Conservation (phyloP, 2,888 invertebrate genomes). For the Netelia fuscicornis region DNA sequence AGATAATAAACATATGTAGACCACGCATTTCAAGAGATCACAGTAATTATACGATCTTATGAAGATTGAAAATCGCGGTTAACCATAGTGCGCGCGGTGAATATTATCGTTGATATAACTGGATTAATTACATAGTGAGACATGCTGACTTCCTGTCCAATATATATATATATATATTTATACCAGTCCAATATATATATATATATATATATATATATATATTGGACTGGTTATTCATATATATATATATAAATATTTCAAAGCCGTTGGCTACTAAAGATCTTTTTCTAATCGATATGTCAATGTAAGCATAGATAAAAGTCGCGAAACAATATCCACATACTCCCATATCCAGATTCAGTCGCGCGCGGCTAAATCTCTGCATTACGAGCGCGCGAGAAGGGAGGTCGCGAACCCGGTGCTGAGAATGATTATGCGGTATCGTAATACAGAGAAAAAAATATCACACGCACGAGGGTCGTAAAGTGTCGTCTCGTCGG, state of each 20-base stretch:
- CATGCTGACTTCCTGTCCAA: constrained; percentile 12
- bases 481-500: constrained; percentile 62
- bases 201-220: background rate
- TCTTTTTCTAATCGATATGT: background rate
- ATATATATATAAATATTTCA: background rate
- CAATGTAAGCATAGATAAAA: background rate
- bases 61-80: constrained; percentile 35
- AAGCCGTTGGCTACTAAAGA: background rate
- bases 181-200: background rate
- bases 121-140: constrained; percentile 42
- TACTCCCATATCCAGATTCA: background rate
- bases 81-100: constrained; percentile 22
- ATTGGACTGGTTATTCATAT: background rate
- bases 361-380: constrained; percentile 11
- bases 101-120: constrained; percentile 36
- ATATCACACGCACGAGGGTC: constrained; percentile 44
- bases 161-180: background rate
- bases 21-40: background rate
- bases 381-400: constrained; percentile 20
- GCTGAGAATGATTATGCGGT: constrained; percentile 61
- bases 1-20: background rate
- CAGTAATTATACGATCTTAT: constrained; percentile 18
- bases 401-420: constrained; percentile 58
- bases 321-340: constrained; percentile 11
- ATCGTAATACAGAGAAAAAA: constrained; percentile 60